phyloP scores from a whole-genome alignment of 2,797 vertebrate genomes.

The Crax fasciolata region DNA sequence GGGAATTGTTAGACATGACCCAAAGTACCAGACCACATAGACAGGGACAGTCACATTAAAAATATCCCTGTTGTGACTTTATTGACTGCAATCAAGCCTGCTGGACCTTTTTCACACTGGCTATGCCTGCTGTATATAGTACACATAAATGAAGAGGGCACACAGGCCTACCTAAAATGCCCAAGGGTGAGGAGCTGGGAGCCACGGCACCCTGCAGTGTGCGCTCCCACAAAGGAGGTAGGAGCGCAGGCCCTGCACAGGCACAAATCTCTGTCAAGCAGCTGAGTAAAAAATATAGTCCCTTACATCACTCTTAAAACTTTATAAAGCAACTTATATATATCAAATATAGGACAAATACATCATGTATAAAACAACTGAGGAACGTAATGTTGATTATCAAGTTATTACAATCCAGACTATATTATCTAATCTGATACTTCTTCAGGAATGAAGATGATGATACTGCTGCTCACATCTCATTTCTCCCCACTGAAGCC shows the following conservation, averaged over 20 bases:
- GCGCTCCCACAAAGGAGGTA: neutral
- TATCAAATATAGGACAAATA: neutral
- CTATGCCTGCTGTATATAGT: neutral
- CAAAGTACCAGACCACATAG: neutral
- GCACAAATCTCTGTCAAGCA: neutral
- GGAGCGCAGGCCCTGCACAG: neutral
- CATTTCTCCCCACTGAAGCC: neutral
- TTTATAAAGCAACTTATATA: neutral
- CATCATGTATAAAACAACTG: neutral
- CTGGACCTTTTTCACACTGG: neutral
- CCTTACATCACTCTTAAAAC: neutral
- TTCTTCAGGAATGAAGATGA: neutral
- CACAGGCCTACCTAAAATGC: neutral
- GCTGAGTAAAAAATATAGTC: neutral
- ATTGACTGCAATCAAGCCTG: neutral
- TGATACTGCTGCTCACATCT: neutral
- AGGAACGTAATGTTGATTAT: neutral
- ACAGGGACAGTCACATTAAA: neutral
- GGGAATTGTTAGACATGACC: neutral
- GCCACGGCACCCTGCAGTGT: neutral
- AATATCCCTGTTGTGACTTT: neutral
- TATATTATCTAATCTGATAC: neutral
- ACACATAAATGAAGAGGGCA: neutral
- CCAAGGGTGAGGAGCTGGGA: neutral
- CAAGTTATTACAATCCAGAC: neutral